Conservation (phyloP, 2,113 vertebrate species). For the Elanoides forficatus region DNA sequence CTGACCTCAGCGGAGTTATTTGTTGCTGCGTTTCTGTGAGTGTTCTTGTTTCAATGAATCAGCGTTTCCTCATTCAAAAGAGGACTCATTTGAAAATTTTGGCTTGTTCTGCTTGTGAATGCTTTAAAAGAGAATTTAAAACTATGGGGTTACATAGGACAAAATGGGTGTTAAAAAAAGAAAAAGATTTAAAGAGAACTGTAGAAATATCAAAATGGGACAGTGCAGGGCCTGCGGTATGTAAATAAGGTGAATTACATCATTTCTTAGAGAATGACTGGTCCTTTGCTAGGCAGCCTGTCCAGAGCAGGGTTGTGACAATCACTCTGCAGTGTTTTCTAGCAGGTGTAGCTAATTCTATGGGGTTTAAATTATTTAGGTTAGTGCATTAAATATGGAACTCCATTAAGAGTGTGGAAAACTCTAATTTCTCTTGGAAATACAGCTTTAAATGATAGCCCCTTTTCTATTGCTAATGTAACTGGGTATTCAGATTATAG, state of each 20-base stretch:
- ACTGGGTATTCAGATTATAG: neutral
- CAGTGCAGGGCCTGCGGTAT: neutral
- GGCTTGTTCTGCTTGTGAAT: neutral
- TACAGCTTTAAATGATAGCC: neutral
- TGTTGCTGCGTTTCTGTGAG: neutral
- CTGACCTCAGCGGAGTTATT: neutral
- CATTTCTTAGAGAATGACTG: neutral
- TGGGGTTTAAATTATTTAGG: neutral
- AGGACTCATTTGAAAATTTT: neutral
- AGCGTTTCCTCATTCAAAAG: constrained; percentile 12
- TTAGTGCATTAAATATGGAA: neutral
- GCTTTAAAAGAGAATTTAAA: neutral
- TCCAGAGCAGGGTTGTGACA: neutral
- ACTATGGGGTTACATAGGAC: neutral
- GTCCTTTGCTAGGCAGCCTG: neutral
- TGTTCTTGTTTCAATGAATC: constrained; percentile 3
- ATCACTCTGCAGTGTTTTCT: neutral
- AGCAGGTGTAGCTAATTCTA: neutral
- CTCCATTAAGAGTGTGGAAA: neutral
- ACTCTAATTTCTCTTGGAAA: neutral
- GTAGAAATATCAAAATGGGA: neutral
- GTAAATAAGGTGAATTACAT: neutral
- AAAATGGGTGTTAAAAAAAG: neutral
- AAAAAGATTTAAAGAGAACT: neutral
- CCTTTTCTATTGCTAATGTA: neutral